A percentile compares a stretch with the other conserved stretches of the same genome.
Conservation (phyloP, 2,113 vertebrate genomes). For the Perca schrenkii region DNA sequence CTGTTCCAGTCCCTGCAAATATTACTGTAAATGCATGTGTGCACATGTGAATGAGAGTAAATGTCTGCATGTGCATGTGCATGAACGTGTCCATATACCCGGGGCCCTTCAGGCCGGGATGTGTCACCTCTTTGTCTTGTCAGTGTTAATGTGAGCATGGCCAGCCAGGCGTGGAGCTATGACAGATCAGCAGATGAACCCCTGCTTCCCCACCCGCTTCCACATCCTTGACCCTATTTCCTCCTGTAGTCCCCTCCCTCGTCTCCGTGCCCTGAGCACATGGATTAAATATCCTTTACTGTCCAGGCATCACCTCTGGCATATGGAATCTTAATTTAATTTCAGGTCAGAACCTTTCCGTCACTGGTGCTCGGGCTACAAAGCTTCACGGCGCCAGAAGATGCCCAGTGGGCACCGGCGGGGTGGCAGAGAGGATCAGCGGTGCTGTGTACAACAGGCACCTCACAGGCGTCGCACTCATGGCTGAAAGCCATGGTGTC, state of each 20-base stretch:
- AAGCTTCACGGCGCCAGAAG: slow-evolving; percentile 42
- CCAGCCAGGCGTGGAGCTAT: slow-evolving; percentile 80
- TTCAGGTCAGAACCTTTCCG: slow-evolving; percentile 76
- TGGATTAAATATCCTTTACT: slow-evolving; percentile 62
- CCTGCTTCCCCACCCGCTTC: slow-evolving; percentile 38
- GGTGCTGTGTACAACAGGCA: slow-evolving; percentile 45
- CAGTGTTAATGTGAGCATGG: slow-evolving; percentile 82
- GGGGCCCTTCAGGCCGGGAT: slow-evolving; percentile 72
- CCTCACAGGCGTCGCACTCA: slow-evolving; percentile 33
- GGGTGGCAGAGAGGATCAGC: slow-evolving; percentile 53
- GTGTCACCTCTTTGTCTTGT: slow-evolving; percentile 83
- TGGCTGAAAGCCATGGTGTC: slow-evolving; percentile 57
- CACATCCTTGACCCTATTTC: slow-evolving; percentile 29
- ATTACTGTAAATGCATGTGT: slow-evolving; percentile 23
- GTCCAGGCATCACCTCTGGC: slow-evolving; percentile 72
- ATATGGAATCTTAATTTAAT: slow-evolving; percentile 75
- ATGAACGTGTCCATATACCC: slow-evolving; percentile 44
- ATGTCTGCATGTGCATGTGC: slow-evolving; percentile 39
- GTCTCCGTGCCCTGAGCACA: slow-evolving; percentile 35
- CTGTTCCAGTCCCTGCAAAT: neutral
- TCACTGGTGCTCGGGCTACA: slow-evolving; percentile 40
- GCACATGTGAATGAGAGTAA: slow-evolving; percentile 38
- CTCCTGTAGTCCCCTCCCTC: neutral
- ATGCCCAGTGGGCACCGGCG: slow-evolving; percentile 38
- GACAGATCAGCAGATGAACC: slow-evolving; percentile 75